Conservation (phyloP, 2,888 invertebrate genomes). For the Empis stercorea region DNA sequence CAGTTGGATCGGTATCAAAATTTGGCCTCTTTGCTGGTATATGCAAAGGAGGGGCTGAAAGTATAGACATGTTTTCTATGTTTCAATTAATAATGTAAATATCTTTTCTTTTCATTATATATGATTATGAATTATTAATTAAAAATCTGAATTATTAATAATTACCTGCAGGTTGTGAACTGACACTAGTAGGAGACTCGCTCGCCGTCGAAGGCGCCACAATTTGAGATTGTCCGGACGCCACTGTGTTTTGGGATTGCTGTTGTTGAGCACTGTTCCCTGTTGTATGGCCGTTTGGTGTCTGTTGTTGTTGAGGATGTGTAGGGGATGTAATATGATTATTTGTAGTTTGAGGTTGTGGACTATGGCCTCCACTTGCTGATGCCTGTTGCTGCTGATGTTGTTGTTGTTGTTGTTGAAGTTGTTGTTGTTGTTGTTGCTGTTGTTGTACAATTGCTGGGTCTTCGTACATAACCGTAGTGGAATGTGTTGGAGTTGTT, state of each 20-base stretch:
- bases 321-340: conserved; percentile 28
- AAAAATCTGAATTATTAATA: neutral
- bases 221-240: conserved; percentile 36
- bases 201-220: conserved; percentile 45
- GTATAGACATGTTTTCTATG: conserved; percentile 41
- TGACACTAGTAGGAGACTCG: conserved; percentile 46
- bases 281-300: conserved; percentile 5
- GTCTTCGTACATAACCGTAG: conserved; percentile 45
- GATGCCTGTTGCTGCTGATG: conserved; percentile 23
- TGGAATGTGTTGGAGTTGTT: conserved; percentile 40
- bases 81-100: neutral
- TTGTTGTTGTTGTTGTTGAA: conserved; percentile 24
- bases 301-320: conserved; percentile 22
- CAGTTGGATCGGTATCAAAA: conserved; percentile 39
- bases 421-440: conserved; percentile 23
- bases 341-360: conserved; percentile 15
- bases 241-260: conserved; percentile 35
- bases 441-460: conserved; percentile 34
- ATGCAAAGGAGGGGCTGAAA: conserved; percentile 63
- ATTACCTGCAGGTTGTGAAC: conserved; percentile 38
- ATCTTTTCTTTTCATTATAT: neutral
- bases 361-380: conserved; percentile 28
- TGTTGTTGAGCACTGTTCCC: conserved; percentile 13
- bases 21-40: conserved; percentile 73
- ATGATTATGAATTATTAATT: neutral